phyloP scores from a whole-genome alignment of 2,113 vertebrate genomes.

The Phoxinus phoxinus region DNA sequence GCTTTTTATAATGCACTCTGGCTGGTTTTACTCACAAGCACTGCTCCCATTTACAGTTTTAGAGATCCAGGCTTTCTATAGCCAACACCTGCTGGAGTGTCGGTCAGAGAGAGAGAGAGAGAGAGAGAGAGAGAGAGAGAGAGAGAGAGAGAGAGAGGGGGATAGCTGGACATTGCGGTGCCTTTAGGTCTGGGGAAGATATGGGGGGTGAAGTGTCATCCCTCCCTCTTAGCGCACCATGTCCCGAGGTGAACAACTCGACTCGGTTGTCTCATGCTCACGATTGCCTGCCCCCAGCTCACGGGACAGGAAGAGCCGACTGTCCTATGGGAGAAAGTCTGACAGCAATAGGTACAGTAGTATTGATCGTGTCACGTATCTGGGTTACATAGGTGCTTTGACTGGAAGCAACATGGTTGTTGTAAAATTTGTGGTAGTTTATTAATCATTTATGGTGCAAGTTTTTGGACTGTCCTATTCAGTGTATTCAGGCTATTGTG shows the following conservation, averaged over 20 bases:
- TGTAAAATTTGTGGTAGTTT: neutral
- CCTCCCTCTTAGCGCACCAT: slow-evolving; percentile 68
- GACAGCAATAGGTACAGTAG: slow-evolving; percentile 70
- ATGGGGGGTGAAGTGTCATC: slow-evolving; percentile 58
- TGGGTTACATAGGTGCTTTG: neutral
- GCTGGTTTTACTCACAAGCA: slow-evolving; percentile 44
- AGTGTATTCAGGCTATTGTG: neutral
- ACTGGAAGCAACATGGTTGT: neutral
- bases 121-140: slow-evolving; percentile 13
- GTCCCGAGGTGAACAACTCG: slow-evolving; percentile 67
- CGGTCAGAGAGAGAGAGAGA: slow-evolving; percentile 19
- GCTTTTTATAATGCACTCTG: slow-evolving; percentile 49
- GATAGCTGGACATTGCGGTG: slow-evolving; percentile 59
- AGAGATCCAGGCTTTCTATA: slow-evolving; percentile 57
- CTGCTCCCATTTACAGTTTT: slow-evolving; percentile 48
- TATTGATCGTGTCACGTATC: neutral
- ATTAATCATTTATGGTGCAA: neutral
- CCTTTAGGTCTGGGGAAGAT: slow-evolving; percentile 60
- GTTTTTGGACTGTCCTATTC: neutral
- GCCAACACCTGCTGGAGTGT: slow-evolving; percentile 55
- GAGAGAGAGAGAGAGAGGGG: slow-evolving; percentile 36
- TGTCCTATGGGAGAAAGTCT: slow-evolving; percentile 67
- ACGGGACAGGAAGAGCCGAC: slow-evolving; percentile 71
- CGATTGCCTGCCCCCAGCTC: slow-evolving; percentile 68
- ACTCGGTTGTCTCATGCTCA: slow-evolving; percentile 65